phyloP scores from a whole-genome alignment of 2,888 invertebrate genomes.

The Agriopis leucophaearia region DNA sequence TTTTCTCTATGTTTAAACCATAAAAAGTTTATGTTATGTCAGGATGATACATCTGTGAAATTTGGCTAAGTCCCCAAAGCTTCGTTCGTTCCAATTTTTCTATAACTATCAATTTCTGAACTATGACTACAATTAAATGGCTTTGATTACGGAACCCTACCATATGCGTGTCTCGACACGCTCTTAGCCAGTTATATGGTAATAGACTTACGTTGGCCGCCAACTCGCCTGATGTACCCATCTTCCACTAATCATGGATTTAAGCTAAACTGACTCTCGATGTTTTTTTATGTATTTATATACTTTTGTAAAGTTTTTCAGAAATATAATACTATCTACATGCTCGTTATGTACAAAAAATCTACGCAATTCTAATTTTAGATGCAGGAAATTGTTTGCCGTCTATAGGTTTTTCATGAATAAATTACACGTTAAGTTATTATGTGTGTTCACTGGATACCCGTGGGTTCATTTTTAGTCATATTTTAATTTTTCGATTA shows the following conservation, averaged over 20 bases:
- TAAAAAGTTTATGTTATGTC: too few species aligned
- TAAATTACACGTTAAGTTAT: constrained; percentile 27
- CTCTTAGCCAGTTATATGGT: too few species aligned
- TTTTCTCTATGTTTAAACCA: too few species aligned
- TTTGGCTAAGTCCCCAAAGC: too few species aligned
- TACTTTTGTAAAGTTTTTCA: background rate
- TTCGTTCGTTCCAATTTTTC: too few species aligned
- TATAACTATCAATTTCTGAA: too few species aligned
- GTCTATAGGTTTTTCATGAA: constrained; percentile 12
- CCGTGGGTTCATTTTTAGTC: constrained; percentile 8
- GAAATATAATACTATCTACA: background rate
- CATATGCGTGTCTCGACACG: too few species aligned
- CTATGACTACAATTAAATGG: too few species aligned
- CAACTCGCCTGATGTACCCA: too few species aligned
- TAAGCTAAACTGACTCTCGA: background rate
- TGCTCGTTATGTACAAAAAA: background rate
- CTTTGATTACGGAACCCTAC: too few species aligned
- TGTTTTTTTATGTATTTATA: background rate
- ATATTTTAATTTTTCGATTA: constrained; percentile 32
- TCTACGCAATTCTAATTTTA: constrained; percentile 4
- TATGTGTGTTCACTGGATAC: constrained; percentile 14
- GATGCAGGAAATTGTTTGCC: constrained; percentile 14
- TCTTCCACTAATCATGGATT: constrained; percentile 15
- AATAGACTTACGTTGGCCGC: too few species aligned
- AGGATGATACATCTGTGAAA: too few species aligned